Evolutionary conservation across 2,113 vertebrate genomes (phyloP).

Genomic region (Athene noctua): DNA sequence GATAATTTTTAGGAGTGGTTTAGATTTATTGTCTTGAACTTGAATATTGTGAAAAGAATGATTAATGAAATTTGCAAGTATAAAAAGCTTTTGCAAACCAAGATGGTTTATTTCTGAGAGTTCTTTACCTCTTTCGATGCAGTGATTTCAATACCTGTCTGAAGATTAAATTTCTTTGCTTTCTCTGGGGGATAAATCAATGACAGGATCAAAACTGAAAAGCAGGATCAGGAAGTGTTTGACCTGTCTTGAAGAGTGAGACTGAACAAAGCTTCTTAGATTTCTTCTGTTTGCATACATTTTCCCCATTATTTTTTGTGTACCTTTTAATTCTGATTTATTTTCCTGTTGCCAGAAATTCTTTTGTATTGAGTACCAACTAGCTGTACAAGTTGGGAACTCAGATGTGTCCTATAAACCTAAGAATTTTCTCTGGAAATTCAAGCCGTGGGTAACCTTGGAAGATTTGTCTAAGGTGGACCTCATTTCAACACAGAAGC

Average conservation of each 20-base stretch:
- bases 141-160: background rate
- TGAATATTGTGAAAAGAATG: background rate
- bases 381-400: background rate
- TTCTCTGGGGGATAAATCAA: background rate
- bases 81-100: background rate
- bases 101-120: background rate
- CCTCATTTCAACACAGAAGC: background rate
- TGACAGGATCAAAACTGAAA: background rate
- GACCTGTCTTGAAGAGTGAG: background rate
- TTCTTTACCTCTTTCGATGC: background rate
- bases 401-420: background rate
- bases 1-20: background rate
- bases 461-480: background rate
- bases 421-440: background rate
- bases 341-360: background rate
- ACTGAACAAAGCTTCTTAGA: background rate
- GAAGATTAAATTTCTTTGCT: conserved; percentile 12
- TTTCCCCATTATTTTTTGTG: background rate
- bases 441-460: background rate
- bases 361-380: background rate
- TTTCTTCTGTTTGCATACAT: background rate
- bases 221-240: background rate
- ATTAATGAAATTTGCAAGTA: background rate
- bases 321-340: background rate
- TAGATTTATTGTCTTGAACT: background rate